A percentile compares a stretch with the other conserved stretches of the same genome.
Evolutionary conservation across 2,113 vertebrate species (phyloP).

Genomic region (Peromyscus leucopus): DNA sequence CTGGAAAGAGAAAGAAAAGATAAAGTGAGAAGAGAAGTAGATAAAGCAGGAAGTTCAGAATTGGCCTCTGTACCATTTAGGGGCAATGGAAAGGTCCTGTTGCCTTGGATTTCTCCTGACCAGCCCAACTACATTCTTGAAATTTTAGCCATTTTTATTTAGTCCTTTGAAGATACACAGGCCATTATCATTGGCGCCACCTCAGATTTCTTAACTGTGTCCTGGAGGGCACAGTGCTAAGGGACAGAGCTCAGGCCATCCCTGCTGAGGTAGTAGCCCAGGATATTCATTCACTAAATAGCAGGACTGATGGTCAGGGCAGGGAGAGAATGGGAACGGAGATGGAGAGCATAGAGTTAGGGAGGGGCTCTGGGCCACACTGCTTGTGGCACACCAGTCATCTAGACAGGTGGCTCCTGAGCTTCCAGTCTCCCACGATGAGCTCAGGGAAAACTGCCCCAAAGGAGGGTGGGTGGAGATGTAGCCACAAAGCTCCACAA

Average conservation of each 20-base stretch:
- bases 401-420: not conserved
- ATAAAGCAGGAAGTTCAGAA: not conserved
- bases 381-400: fast-evolving
- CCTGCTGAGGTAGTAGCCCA: not conserved
- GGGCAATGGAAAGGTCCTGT: not conserved
- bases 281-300: not conserved
- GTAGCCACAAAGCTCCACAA: not conserved
- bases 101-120: not conserved
- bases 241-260: not conserved
- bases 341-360: not conserved
- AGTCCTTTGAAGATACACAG: not conserved
- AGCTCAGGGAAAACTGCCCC: not conserved
- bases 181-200: fast-evolving
- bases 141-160: not conserved
- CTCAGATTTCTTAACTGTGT: not conserved
- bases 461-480: no score
- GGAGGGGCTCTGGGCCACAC: not conserved
- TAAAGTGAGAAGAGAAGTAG: not conserved
- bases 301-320: not conserved
- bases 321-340: not conserved
- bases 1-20: not conserved
- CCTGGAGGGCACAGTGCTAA: not conserved
- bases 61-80: not conserved
- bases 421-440: not conserved
- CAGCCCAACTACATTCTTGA: not conserved